Evolutionary conservation across 2,797 vertebrate genomes (phyloP).

Genomic region (Mallotus villosus): DNA sequence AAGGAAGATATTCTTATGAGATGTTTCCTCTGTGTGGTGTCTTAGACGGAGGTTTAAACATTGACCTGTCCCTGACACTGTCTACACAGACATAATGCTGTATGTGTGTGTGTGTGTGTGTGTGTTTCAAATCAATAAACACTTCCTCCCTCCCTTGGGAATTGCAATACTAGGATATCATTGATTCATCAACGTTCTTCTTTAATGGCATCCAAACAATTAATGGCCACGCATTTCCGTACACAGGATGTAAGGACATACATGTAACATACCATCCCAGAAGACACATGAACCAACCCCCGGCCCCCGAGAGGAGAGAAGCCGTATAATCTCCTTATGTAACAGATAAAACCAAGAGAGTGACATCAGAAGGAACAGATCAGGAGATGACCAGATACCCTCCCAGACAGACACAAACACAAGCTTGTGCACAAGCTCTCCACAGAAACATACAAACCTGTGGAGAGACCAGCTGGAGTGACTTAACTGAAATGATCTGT

Average conservation of each 20-base stretch:
- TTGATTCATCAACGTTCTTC: slow-evolving; percentile 15
- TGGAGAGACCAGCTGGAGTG: not conserved
- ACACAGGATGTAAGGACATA: slow-evolving; percentile 6
- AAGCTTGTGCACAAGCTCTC: slow-evolving; percentile 9
- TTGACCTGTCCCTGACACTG: slow-evolving; percentile 65
- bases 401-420: not conserved
- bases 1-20: slow-evolving; percentile 38
- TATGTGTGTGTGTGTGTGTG: slow-evolving; percentile 34
- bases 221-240: slow-evolving; percentile 8
- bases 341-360: slow-evolving; percentile 5
- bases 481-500: not conserved
- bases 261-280: not conserved
- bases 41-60: slow-evolving; percentile 32
- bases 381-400: not conserved
- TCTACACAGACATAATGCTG: slow-evolving; percentile 37
- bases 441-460: slow-evolving; percentile 1
- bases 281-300: slow-evolving; percentile 1
- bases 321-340: slow-evolving; percentile 6
- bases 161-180: slow-evolving; percentile 20
- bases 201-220: slow-evolving; percentile 15
- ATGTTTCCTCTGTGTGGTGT: slow-evolving; percentile 54
- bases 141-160: not conserved
- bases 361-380: slow-evolving; percentile 12
- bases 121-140: slow-evolving; percentile 31
- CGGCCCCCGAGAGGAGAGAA: slow-evolving; percentile 1